Conservation (phyloP, 2,888 invertebrate species). For the Oscheius sp. region DNA sequence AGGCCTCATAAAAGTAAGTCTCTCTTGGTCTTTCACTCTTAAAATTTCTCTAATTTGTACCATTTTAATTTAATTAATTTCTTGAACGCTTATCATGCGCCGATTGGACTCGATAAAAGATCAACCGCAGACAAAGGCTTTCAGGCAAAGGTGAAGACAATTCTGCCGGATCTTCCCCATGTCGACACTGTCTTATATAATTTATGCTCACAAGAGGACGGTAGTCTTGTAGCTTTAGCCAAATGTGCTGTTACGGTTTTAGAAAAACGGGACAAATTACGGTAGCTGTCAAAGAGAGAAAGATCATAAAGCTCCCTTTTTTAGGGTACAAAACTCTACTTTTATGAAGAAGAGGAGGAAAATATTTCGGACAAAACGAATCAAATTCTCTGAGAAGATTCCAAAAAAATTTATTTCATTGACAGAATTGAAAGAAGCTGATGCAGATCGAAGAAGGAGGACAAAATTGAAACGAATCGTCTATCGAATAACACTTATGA, state of each 20-base stretch:
- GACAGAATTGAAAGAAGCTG: not conserved
- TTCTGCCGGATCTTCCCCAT: not conserved
- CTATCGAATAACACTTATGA: not conserved
- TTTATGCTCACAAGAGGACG: not conserved
- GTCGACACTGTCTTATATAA: not conserved
- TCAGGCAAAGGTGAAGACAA: not conserved
- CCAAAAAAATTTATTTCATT: not conserved
- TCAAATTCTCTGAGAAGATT: not conserved
- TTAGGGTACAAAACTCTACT: not conserved
- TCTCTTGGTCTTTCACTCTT: not conserved
- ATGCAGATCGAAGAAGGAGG: not conserved
- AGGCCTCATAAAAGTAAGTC: constrained; percentile 1
- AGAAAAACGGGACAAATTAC: not conserved
- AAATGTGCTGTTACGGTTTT: not conserved
- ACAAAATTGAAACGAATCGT: not conserved
- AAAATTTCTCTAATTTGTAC: not conserved
- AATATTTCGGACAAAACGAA: not conserved
- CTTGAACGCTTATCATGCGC: not conserved
- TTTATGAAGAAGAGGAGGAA: not conserved
- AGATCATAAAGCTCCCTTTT: not conserved
- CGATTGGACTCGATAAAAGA: not conserved
- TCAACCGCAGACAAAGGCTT: not conserved
- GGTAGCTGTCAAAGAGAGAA: too few relatives aligned
- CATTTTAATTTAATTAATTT: not conserved
- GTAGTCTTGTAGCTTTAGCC: not conserved